Conservation (phyloP, 1,140 invertebrate genomes). For the Zaprionus ornatus region DNA sequence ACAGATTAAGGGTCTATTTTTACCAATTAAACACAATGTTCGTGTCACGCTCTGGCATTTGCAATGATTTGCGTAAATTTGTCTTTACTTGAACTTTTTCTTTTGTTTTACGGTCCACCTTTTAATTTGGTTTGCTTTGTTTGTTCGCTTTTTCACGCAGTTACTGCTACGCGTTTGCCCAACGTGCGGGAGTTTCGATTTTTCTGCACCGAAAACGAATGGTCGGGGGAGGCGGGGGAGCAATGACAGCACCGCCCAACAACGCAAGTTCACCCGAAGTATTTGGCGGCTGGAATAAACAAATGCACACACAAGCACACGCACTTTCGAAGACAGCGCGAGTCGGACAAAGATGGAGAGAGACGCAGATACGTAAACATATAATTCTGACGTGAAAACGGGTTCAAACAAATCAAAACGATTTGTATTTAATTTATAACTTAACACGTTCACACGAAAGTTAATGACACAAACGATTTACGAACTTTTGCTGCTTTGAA, state of each 20-base stretch:
- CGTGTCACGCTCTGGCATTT: conserved; percentile 19
- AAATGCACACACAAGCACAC: conserved; percentile 38
- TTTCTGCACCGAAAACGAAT: conserved; percentile 41
- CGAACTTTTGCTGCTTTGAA: conserved; percentile 20
- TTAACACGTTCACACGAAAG: conserved; percentile 39
- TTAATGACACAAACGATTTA: conserved; percentile 20
- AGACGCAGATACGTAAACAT: conserved; percentile 3
- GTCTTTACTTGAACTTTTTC: conserved; percentile 1
- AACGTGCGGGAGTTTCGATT: conserved; percentile 68
- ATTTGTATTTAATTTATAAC: conserved; percentile 46
- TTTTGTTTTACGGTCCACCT: conserved; percentile 7
- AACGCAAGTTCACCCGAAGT: conserved; percentile 58
- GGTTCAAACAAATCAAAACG: conserved; percentile 9
- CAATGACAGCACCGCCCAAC: conserved; percentile 54
- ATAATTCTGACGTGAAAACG: conserved; percentile 6
- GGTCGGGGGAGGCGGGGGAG: conserved; percentile 8
- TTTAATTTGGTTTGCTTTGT: conserved; percentile 26
- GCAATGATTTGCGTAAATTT: conserved; percentile 13
- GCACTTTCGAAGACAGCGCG: background rate
- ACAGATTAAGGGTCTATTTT: conserved; percentile 26
- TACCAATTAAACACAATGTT: conserved; percentile 2
- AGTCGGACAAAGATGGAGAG: background rate
- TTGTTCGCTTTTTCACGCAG: conserved; percentile 24
- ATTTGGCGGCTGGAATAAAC: conserved; percentile 55
- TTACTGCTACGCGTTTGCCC: conserved; percentile 20